Evolutionary conservation across 2,888 invertebrate species (phyloP).

Genomic region (Euzetes globulus): DNA sequence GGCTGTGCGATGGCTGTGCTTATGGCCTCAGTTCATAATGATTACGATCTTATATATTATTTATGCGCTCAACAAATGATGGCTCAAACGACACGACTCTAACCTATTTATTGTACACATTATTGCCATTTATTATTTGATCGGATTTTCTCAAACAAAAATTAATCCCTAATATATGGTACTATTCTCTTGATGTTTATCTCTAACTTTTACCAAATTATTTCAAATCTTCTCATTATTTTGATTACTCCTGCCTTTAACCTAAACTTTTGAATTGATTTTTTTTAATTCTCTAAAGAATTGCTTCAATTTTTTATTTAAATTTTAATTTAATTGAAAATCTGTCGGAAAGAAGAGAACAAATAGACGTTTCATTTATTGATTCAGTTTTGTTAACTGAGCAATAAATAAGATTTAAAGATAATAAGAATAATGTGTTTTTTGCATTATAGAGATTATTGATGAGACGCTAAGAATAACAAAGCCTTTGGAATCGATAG

Average conservation of each 20-base stretch:
- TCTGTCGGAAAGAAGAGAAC: no score
- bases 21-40: slow-evolving; percentile 23
- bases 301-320: not conserved
- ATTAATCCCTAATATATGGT: not conserved
- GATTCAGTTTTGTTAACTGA: not conserved
- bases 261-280: not conserved
- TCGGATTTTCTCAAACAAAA: not conserved
- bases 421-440: slow-evolving; percentile 2
- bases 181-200: not conserved
- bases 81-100: not conserved
- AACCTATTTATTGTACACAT: slow-evolving; percentile 9
- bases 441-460: slow-evolving; percentile 22
- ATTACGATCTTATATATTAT: slow-evolving; percentile 22
- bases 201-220: no score
- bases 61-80: slow-evolving; percentile 29
- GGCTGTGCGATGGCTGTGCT: not conserved
- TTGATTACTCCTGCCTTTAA: no score
- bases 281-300: not conserved
- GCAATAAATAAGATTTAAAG: slow-evolving; percentile 17
- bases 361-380: no score
- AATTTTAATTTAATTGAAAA: not conserved
- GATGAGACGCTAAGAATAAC: slow-evolving; percentile 16
- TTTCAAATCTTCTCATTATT: no score
- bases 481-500: slow-evolving; percentile 1
- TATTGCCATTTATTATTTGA: slow-evolving; percentile 17